A percentile compares a stretch with the other conserved stretches of the same genome.
These are phyloP conservation scores for Cybosia mesomella DNA, from an alignment of 2,888 invertebrate genomes.

Conservation along the genomic window DNA sequence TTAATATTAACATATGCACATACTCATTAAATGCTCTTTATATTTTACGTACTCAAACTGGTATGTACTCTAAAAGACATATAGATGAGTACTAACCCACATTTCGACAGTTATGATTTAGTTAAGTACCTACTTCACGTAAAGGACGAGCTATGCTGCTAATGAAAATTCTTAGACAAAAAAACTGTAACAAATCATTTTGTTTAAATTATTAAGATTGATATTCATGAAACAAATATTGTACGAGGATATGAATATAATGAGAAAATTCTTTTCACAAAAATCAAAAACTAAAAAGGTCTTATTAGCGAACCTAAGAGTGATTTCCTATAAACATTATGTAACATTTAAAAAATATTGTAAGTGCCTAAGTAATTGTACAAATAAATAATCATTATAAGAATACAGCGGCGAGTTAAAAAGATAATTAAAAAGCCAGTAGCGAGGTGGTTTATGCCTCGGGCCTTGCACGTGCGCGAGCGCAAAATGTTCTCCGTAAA, in stretches of 20 bases:
- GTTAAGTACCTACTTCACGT: neutral
- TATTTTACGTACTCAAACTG: too few species aligned
- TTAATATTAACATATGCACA: too few species aligned
- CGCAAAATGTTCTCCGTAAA: constrained; percentile 61
- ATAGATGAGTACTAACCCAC: neutral
- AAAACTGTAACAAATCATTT: neutral
- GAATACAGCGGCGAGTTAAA: constrained; percentile 63
- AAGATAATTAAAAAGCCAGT: constrained; percentile 78
- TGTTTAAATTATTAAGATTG: neutral
- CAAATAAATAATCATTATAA: constrained; percentile 56
- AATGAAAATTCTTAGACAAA: neutral
- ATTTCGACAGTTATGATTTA: neutral
- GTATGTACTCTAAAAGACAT: too few species aligned
- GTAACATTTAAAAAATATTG: constrained; percentile 29
- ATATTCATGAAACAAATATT: neutral
- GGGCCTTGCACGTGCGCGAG: constrained; percentile 76
- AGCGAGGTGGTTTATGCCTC: constrained; percentile 66
- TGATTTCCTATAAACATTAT: constrained; percentile 23
- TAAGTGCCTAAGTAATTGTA: constrained; percentile 52
- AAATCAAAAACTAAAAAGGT: neutral
- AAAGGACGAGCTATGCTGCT: neutral
- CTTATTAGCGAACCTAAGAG: constrained; percentile 1
- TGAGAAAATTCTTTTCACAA: neutral
- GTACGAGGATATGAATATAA: neutral
- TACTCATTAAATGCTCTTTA: too few species aligned